Evolutionary conservation across 2,797 vertebrate genomes (phyloP).

Genomic region (Zenarchopterus dispar): DNA sequence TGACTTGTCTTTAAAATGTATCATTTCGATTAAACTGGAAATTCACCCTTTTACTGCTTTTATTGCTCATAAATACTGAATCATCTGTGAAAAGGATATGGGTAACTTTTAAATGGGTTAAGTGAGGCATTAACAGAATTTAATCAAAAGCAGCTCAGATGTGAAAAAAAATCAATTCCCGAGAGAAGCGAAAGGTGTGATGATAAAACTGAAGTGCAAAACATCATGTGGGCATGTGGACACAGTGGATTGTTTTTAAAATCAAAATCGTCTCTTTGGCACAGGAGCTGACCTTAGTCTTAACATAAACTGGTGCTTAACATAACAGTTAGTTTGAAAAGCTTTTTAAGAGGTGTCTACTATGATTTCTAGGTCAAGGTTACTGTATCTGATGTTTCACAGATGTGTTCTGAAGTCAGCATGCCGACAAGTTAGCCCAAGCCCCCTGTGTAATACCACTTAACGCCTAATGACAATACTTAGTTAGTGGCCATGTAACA

Average conservation of each 20-base stretch:
- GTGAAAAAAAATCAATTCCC: neutral
- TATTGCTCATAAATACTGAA: slow-evolving; percentile 59
- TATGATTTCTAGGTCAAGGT: neutral
- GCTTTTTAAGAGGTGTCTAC: too few species aligned
- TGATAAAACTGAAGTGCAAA: neutral
- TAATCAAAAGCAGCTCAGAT: slow-evolving; percentile 20
- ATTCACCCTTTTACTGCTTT: slow-evolving; percentile 52
- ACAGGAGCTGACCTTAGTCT: neutral
- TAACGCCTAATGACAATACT: neutral
- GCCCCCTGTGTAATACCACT: neutral
- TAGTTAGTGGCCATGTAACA: too few species aligned
- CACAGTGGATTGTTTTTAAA: neutral
- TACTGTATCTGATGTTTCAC: neutral
- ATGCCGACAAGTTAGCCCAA: neutral
- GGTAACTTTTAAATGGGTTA: slow-evolving; percentile 31
- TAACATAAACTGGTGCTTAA: neutral
- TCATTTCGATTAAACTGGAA: slow-evolving; percentile 69
- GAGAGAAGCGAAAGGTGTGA: neutral
- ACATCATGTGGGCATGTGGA: neutral
- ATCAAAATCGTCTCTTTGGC: neutral
- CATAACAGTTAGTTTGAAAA: neutral
- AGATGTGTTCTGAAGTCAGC: too few species aligned
- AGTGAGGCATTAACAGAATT: slow-evolving; percentile 17
- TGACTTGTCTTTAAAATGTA: slow-evolving; percentile 63
- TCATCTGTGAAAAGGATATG: slow-evolving; percentile 44